Evolutionary conservation across 1,140 invertebrate species (phyloP).

Genomic region (Temnothorax curvispinosus): DNA sequence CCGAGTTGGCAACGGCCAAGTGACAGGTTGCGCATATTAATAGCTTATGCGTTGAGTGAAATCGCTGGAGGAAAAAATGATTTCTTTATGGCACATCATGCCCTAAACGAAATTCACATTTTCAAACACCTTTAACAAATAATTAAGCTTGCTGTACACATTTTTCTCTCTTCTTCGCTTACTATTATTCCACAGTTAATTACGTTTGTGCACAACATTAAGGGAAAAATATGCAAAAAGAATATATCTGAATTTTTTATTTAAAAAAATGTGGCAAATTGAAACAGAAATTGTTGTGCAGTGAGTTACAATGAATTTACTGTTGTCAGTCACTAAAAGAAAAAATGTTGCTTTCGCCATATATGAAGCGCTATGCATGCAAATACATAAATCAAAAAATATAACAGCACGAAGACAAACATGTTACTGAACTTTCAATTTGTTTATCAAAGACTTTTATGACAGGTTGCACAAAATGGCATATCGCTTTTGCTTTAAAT

Average conservation of each 20-base stretch:
- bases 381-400: background rate
- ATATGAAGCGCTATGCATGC: background rate
- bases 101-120: background rate
- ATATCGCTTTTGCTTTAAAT: background rate
- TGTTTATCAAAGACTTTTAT: slow-evolving; percentile 12
- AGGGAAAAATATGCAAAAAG: background rate
- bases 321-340: background rate
- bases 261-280: background rate
- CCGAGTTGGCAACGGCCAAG: slow-evolving; percentile 40
- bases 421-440: slow-evolving; percentile 1
- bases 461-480: background rate
- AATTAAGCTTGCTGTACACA: background rate
- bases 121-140: background rate
- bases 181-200: background rate
- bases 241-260: background rate
- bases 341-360: background rate
- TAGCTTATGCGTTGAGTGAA: slow-evolving; percentile 25
- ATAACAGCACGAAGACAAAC: background rate
- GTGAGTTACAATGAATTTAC: background rate
- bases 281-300: background rate
- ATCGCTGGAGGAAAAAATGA: background rate
- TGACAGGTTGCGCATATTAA: slow-evolving; percentile 26
- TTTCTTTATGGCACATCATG: background rate
- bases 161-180: background rate
- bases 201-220: background rate